These are phyloP conservation scores for Eulithis testata DNA, from an alignment of 2,888 invertebrate genomes.

Conservation along the genomic window DNA sequence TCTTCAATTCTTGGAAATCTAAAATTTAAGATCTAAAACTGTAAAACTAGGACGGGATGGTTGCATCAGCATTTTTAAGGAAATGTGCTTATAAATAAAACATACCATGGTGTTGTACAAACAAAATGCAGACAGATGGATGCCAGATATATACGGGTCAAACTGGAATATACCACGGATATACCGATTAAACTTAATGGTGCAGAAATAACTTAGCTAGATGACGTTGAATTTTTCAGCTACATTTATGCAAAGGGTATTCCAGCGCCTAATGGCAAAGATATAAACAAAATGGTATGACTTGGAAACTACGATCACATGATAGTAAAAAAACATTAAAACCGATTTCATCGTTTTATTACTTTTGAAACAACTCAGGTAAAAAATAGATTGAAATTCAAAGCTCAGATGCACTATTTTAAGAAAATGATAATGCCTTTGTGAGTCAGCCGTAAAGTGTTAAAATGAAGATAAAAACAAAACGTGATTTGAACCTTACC, in stretches of 20 bases:
- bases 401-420: constrained; percentile 57
- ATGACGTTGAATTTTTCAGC: background rate
- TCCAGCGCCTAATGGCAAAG: no score
- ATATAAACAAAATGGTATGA: no score
- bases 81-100: constrained; percentile 46
- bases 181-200: constrained; percentile 39
- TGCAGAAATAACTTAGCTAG: background rate
- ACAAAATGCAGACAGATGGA: constrained; percentile 59
- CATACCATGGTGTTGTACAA: constrained; percentile 40
- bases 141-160: constrained; percentile 55
- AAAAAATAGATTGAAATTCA: constrained; percentile 6
- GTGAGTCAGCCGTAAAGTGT: constrained; percentile 70
- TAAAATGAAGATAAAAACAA: constrained; percentile 57
- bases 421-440: constrained; percentile 64
- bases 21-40: constrained; percentile 8
- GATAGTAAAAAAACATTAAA: no score
- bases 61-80: constrained; percentile 40
- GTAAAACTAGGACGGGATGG: constrained; percentile 16
- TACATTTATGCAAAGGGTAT: background rate
- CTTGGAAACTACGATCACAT: no score
- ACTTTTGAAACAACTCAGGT: no score
- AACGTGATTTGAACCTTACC: constrained; percentile 53
- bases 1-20: background rate
- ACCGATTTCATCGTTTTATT: no score
- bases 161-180: constrained; percentile 44